A percentile compares a stretch with the other conserved stretches of the same genome.
phyloP scores from a whole-genome alignment of 2,888 invertebrate species.

The Microctonus hyperodae region DNA sequence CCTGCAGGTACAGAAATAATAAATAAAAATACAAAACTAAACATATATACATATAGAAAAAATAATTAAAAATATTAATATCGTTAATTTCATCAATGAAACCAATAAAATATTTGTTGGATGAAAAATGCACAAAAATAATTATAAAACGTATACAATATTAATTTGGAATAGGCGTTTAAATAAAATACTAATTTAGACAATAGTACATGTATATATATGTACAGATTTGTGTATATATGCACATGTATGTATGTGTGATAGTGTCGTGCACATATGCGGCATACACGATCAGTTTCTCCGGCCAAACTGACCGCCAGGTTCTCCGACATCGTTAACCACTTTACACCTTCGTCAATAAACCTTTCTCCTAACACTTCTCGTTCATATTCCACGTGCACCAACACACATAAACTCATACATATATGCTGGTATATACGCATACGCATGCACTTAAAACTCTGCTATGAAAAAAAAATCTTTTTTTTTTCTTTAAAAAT shows the following conservation, averaged over 20 bases:
- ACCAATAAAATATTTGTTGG: too few relatives aligned
- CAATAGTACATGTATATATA: not conserved
- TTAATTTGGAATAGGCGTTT: not conserved
- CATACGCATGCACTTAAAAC: too few relatives aligned
- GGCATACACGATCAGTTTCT: conserved; percentile 30
- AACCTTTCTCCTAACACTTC: conserved; percentile 35
- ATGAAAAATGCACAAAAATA: not conserved
- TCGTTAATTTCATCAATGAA: too few relatives aligned
- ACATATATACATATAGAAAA: too few relatives aligned
- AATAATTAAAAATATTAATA: too few relatives aligned
- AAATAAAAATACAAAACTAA: not conserved
- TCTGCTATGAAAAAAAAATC: not conserved
- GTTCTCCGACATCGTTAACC: conserved; percentile 46
- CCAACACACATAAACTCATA: conserved; percentile 17
- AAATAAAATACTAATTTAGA: not conserved
- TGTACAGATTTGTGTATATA: not conserved
- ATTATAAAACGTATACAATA: not conserved
- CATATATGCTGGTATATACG: not conserved
- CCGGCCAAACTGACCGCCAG: conserved; percentile 43
- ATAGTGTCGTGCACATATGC: conserved; percentile 5
- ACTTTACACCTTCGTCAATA: conserved; percentile 46
- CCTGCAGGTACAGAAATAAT: conserved; percentile 49
- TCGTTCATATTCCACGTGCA: conserved; percentile 28
- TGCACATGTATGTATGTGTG: conserved; percentile 19
- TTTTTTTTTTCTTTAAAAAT: too few relatives aligned